Base-by-base conservation (phyloP, 2,888 invertebrate genomes). In the Gymnosoma rotundatum region DNA sequence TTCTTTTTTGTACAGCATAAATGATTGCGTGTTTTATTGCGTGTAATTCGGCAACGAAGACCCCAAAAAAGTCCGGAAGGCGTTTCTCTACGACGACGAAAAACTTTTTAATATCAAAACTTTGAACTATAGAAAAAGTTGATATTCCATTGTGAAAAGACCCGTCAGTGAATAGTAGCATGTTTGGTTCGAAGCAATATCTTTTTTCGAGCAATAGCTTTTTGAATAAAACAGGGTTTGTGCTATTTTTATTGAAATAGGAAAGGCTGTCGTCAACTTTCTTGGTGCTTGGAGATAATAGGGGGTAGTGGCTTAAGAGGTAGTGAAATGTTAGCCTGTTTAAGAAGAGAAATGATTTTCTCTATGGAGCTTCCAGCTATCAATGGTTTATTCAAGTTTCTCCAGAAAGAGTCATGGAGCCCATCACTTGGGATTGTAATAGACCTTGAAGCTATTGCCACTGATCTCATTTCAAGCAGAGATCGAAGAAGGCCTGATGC, bases 1-100 rank as follows among this genome's bases (percentile, higher is more conserved):
- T 50, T 50, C 50, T 50, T 50, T 50, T 50, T 18, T 18, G 50
- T 50, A 50, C 50, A 50, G 50, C 50, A 50, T 50, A 50, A 8
- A 5, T 50, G 12, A 50, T 9, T 6, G 42, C 42, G 6, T 42
- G 12, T 42, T 42, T 42, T 12, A 42, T 42, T 14, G 42, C 42
- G 10, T 50, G 50, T 50, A 50, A 50, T 50, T 50, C 18, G 18
- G 50, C 18, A 18, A 50, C n/a, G 50, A 50, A 50, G 18, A 50
- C 50, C 18, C 50, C 18, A 50, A 50, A 18, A 50, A 50, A 50
- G 50, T 50, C 50, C 1, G 50, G 50, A 12, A 50, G 50, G n/a
- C 50, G 50, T n/a, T 50, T 18, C 50, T n/a, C 18, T 14, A 42
- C 6, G 42, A 42, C 42, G 42, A 42, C 42, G 7, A 8, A 6